Conservation (phyloP, 2,888 invertebrate genomes). For the Apoda limacodes region DNA sequence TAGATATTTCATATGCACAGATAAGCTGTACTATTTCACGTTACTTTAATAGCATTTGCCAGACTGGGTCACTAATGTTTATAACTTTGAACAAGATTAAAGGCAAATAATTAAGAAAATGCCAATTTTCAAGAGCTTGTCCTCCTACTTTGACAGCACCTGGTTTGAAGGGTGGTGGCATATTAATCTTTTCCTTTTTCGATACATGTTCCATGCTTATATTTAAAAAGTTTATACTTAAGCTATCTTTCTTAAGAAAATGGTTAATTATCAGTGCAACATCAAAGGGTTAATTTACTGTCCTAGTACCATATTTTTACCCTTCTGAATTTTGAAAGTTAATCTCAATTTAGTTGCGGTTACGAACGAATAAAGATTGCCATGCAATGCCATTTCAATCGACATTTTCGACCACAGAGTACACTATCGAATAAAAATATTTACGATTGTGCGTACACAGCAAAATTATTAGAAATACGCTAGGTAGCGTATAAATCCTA, state of each 20-base stretch:
- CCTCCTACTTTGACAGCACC: background rate
- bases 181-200: background rate
- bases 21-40: background rate
- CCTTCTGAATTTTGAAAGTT: too few relatives aligned
- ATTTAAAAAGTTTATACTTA: background rate
- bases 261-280: background rate
- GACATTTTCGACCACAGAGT: too few relatives aligned
- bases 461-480: too few relatives aligned
- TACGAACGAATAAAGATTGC: too few relatives aligned
- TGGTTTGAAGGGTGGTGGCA: slow-evolving; percentile 1
- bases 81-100: background rate
- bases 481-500: too few relatives aligned
- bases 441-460: too few relatives aligned
- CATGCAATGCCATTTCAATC: too few relatives aligned
- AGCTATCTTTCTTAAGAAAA: background rate
- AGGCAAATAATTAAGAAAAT: slow-evolving; percentile 1
- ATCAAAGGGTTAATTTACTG: too few relatives aligned
- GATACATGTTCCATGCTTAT: background rate
- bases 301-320: too few relatives aligned
- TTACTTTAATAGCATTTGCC: slow-evolving; percentile 1
- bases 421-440: too few relatives aligned
- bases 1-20: background rate
- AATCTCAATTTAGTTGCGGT: too few relatives aligned
- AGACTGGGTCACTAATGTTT: background rate
- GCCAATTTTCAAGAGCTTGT: slow-evolving; percentile 2